phyloP scores from a whole-genome alignment of 2,113 vertebrate species.

The Hippocampus barbouri region DNA sequence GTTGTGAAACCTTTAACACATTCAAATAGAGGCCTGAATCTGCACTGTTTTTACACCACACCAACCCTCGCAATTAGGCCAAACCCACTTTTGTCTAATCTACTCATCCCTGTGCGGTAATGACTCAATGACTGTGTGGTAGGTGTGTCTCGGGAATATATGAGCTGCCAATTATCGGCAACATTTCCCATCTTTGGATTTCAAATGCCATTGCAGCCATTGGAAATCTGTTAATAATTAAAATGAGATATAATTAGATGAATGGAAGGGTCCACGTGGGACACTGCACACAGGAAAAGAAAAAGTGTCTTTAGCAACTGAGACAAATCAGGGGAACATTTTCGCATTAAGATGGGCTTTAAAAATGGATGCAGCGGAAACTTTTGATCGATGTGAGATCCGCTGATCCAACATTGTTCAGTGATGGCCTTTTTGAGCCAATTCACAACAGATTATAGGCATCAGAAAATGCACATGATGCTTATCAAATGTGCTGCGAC shows the following conservation, averaged over 20 bases:
- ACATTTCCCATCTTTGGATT: conserved; percentile 17
- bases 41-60: conserved; percentile 34
- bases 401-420: conserved; percentile 29
- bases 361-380: conserved; percentile 5
- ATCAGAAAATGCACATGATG: conserved; percentile 7
- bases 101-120: conserved; percentile 12
- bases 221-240: conserved; percentile 15
- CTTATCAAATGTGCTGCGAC: not conserved
- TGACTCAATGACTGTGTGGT: conserved; percentile 33
- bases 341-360: not conserved
- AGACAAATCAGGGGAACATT: not conserved
- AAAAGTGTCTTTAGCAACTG: not conserved
- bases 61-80: conserved; percentile 25
- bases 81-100: conserved; percentile 47
- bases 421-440: conserved; percentile 30
- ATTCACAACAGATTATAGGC: conserved; percentile 9
- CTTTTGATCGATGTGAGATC: conserved; percentile 16
- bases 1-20: conserved; percentile 25
- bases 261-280: not conserved
- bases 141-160: conserved; percentile 21
- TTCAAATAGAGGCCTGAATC: conserved; percentile 10
- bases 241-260: conserved; percentile 7
- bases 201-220: conserved; percentile 17
- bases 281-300: not conserved
- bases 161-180: conserved; percentile 47